Evolutionary conservation across 1,140 invertebrate genomes (phyloP).

Genomic region (Globodera ellingtonae): DNA sequence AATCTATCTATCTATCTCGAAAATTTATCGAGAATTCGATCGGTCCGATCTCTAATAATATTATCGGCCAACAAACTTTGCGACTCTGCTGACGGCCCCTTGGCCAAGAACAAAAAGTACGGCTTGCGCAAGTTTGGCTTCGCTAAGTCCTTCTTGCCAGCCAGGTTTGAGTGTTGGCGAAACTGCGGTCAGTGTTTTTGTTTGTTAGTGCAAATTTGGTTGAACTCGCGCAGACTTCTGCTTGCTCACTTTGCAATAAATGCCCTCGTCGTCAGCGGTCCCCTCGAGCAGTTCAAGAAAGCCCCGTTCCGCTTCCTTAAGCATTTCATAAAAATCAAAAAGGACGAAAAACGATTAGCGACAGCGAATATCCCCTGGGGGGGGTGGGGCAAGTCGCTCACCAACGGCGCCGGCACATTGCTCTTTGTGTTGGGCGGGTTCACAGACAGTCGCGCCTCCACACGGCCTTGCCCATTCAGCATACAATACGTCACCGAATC

Average conservation of each 20-base stretch:
- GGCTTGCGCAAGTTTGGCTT: conserved; percentile 19
- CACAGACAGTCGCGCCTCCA: conserved; percentile 30
- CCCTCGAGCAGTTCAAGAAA: conserved; percentile 19
- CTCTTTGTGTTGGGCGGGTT: conserved; percentile 26
- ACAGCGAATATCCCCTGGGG: no score
- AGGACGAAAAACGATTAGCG: no score
- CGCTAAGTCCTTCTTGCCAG: background rate
- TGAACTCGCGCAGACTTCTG: background rate
- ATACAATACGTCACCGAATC: conserved; percentile 33
- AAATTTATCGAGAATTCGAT: no score
- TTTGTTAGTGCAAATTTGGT: conserved; percentile 1
- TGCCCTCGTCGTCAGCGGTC: conserved; percentile 26
- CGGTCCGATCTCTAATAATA: no score
- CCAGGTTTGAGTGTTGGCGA: conserved; percentile 15
- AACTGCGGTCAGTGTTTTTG: background rate
- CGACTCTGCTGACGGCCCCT: background rate
- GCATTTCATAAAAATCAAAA: background rate
- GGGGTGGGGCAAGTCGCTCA: background rate
- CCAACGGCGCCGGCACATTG: conserved; percentile 1
- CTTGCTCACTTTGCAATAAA: conserved; percentile 30
- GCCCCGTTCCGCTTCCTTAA: conserved; percentile 23
- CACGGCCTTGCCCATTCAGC: background rate
- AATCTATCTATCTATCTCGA: no score
- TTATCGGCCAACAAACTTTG: background rate
- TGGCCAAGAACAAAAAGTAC: conserved; percentile 11